These are phyloP conservation scores for Rostratula benghalensis DNA, from an alignment of 2,113 vertebrate species.

Conservation along the genomic window DNA sequence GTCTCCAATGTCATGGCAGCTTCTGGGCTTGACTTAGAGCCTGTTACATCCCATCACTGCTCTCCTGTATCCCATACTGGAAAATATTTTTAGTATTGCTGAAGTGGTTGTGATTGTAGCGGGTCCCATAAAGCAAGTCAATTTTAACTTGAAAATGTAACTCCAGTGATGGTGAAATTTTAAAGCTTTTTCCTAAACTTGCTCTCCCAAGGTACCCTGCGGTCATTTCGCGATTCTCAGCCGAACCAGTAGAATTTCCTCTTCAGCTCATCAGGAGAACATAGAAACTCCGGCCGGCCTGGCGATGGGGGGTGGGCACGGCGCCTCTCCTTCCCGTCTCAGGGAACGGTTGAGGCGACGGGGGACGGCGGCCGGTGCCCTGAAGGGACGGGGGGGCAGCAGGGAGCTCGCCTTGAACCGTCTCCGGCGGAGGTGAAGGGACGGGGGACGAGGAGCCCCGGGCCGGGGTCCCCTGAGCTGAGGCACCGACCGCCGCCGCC, in stretches of 20 bases:
- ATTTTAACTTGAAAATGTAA: background rate
- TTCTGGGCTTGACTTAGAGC: background rate
- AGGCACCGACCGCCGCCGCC: background rate
- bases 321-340: background rate
- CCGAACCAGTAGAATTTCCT: background rate
- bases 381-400: background rate
- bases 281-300: rapidly evolving
- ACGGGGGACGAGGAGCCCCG: too few relatives aligned
- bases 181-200: background rate
- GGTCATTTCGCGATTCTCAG: background rate
- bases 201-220: background rate
- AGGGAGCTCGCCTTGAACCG: background rate
- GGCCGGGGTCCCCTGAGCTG: too few relatives aligned
- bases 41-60: rapidly evolving
- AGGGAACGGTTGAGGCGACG: background rate
- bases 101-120: rapidly evolving
- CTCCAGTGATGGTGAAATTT: background rate
- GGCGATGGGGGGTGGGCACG: rapidly evolving
- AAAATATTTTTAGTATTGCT: background rate
- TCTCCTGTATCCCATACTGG: background rate
- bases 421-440: background rate
- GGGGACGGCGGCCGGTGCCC: background rate
- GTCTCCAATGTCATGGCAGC: background rate
- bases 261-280: background rate
- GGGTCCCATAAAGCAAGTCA: rapidly evolving